Conservation (phyloP, 2,113 vertebrate genomes). For the Hemichromis elongatus region DNA sequence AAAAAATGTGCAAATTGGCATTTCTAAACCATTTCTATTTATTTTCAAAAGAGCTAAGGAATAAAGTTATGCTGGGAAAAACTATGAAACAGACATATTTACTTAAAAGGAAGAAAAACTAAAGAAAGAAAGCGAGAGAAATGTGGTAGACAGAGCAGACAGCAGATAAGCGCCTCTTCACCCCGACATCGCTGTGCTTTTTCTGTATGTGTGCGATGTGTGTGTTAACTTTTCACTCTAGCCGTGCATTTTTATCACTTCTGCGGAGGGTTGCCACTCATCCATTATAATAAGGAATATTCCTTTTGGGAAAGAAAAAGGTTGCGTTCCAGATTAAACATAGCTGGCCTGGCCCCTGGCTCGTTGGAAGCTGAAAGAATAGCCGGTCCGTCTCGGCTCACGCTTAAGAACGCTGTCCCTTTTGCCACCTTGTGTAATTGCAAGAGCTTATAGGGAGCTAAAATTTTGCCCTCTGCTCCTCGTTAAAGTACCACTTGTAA, state of each 20-base stretch:
- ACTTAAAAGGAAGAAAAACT: background rate
- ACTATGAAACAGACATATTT: background rate
- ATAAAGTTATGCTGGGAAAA: background rate
- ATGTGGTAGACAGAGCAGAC: background rate
- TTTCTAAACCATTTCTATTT: accelerated
- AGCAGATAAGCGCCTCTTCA: conserved; percentile 4
- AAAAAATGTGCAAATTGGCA: background rate
- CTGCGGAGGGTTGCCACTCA: conserved; percentile 33
- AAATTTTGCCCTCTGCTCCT: conserved; percentile 66
- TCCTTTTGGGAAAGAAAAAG: conserved; percentile 20
- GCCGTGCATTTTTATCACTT: conserved; percentile 9
- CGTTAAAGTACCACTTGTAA: conserved; percentile 67
- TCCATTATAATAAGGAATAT: conserved; percentile 33
- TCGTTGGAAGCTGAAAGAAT: background rate
- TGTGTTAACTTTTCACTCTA: background rate
- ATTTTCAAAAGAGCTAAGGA: background rate
- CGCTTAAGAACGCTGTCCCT: conserved; percentile 49
- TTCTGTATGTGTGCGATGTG: background rate
- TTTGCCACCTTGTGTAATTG: conserved; percentile 62
- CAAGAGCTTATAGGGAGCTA: conserved; percentile 56
- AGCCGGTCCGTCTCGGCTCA: conserved; percentile 13
- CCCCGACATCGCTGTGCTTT: background rate
- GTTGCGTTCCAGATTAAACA: conserved; percentile 32
- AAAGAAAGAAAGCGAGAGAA: background rate
- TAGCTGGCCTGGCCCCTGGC: conserved; percentile 3